Percentiles rank a stretch among this genome's conserved stretches.
Conservation (phyloP, 1,140 invertebrate genomes). For the Battus philenor region DNA sequence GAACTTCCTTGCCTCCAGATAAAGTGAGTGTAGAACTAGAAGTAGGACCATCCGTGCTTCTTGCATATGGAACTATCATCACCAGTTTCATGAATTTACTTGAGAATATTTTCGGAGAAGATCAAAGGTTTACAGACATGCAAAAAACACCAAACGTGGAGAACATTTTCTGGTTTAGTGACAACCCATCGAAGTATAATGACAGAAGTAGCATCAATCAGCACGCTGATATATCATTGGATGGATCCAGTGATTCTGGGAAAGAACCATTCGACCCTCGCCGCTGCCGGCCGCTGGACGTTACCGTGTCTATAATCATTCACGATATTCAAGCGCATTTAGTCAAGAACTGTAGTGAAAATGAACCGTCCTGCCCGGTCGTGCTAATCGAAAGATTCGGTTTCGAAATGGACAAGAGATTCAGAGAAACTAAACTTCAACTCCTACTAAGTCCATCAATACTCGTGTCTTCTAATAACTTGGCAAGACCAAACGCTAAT, state of each 20-base stretch:
- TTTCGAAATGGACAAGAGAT: slow-evolving; percentile 97
- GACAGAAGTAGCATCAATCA: slow-evolving; percentile 72
- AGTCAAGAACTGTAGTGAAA: slow-evolving; percentile 90
- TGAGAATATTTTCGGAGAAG: slow-evolving; percentile 97
- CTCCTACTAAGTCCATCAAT: slow-evolving; percentile 93
- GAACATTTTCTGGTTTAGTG: slow-evolving; percentile 65
- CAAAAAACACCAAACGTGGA: slow-evolving; percentile 78
- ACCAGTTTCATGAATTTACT: slow-evolving; percentile 92
- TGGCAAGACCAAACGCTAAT: slow-evolving; percentile 77
- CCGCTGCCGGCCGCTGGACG: slow-evolving; percentile 91
- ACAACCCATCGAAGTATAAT: slow-evolving; percentile 68
- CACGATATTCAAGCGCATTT: slow-evolving; percentile 97
- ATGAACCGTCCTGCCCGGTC: slow-evolving; percentile 92
- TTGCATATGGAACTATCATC: slow-evolving; percentile 93
- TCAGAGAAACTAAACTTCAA: slow-evolving; percentile 93
- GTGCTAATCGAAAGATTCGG: slow-evolving; percentile 93
- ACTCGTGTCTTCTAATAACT: slow-evolving; percentile 85
- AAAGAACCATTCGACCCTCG: slow-evolving; percentile 87
- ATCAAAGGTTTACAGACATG: slow-evolving; percentile 96
- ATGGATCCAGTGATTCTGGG: slow-evolving; percentile 73
- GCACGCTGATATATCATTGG: slow-evolving; percentile 76
- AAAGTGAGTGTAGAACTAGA: slow-evolving; percentile 93
- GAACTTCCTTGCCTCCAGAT: slow-evolving; percentile 88
- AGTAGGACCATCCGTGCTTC: slow-evolving; percentile 93
- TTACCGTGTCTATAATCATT: slow-evolving; percentile 94